Percentiles rank a stretch among this genome's conserved stretches.
Conservation (phyloP, 2,888 invertebrate genomes). For the Andricus quercusramuli region DNA sequence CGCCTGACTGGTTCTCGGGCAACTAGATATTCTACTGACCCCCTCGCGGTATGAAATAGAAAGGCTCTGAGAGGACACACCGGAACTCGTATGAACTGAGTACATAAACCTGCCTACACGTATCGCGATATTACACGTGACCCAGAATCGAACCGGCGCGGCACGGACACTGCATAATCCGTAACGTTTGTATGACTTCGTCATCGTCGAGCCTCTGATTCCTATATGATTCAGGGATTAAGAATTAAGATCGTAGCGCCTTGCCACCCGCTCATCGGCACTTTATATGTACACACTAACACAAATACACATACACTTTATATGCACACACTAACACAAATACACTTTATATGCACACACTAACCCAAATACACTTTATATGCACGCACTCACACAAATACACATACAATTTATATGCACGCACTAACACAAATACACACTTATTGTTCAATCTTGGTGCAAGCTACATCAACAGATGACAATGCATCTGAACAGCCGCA, state of each 20-base stretch:
- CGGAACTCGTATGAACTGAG: slow-evolving; percentile 31
- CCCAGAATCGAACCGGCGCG: slow-evolving; percentile 35
- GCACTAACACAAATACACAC: neutral
- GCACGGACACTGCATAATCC: slow-evolving; percentile 33
- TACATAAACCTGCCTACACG: slow-evolving; percentile 38
- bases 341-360: neutral
- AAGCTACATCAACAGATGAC: neutral
- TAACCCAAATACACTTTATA: neutral
- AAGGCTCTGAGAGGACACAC: slow-evolving; percentile 36
- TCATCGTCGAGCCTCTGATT: slow-evolving; percentile 59
- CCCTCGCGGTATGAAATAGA: slow-evolving; percentile 33
- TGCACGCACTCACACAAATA: neutral
- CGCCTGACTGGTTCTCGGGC: slow-evolving; percentile 13
- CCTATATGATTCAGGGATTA: slow-evolving; percentile 64
- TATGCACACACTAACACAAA: neutral
- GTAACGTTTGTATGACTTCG: slow-evolving; percentile 32
- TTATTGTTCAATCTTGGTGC: neutral
- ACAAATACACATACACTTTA: neutral
- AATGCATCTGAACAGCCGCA: neutral
- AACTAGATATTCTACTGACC: slow-evolving; percentile 32
- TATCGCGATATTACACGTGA: slow-evolving; percentile 40
- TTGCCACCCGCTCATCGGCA: slow-evolving; percentile 32
- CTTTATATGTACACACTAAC: neutral
- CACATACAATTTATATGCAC: neutral
- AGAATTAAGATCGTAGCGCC: slow-evolving; percentile 62